These are phyloP conservation scores for Orientallactaga sibirica DNA, from an alignment of 2,797 vertebrate species.

Conservation along the genomic window DNA sequence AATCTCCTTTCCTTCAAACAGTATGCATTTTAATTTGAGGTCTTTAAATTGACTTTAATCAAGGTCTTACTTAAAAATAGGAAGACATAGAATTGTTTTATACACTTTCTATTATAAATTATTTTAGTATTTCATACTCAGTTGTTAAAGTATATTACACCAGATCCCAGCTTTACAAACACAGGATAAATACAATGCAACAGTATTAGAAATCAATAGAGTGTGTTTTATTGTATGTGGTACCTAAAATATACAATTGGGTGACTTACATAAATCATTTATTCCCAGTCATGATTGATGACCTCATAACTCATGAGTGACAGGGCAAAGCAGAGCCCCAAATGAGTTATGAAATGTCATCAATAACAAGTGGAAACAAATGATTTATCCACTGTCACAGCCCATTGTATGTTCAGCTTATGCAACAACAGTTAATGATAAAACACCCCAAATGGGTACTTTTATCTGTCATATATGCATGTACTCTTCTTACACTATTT, in stretches of 20 bases:
- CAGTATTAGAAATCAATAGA: conserved; percentile 82
- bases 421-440: conserved; percentile 81
- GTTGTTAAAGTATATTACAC: conserved; percentile 42
- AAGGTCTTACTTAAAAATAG: conserved; percentile 60
- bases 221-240: conserved; percentile 77
- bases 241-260: conserved; percentile 77
- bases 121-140: conserved; percentile 59
- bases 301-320: conserved; percentile 83
- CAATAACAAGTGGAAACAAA: conserved; percentile 81
- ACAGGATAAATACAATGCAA: conserved; percentile 69
- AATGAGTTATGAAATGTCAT: conserved; percentile 84
- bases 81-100: conserved; percentile 35
- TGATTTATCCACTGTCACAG: conserved; percentile 81
- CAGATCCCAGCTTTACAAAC: conserved; percentile 69
- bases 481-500: conserved; percentile 66
- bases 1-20: conserved; percentile 30
- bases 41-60: conserved; percentile 36
- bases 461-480: conserved; percentile 61
- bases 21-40: conserved; percentile 60
- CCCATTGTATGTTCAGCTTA: conserved; percentile 79
- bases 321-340: conserved; percentile 75
- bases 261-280: conserved; percentile 80
- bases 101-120: conserved; percentile 56
- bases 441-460: conserved; percentile 53
- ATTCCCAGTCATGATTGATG: conserved; percentile 78